Evolutionary conservation across 2,888 invertebrate species (phyloP).

Genomic region (Zaprionus lineosus): DNA sequence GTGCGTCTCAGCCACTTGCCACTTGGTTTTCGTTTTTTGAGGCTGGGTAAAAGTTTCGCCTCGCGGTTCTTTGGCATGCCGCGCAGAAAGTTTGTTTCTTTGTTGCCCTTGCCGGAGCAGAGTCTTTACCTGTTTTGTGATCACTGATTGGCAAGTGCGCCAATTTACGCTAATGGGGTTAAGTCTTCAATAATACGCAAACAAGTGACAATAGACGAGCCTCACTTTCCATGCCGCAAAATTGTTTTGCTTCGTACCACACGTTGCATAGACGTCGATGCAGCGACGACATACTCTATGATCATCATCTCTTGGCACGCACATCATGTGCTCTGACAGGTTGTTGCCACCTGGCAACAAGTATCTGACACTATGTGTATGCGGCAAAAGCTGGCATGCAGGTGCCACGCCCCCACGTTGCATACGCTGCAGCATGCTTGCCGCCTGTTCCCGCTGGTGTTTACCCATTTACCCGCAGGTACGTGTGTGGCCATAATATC

Average conservation of each 20-base stretch:
- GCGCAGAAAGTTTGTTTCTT: slow-evolving; percentile 70
- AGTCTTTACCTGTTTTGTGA: slow-evolving; percentile 58
- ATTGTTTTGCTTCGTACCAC: too few species aligned
- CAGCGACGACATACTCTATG: slow-evolving; percentile 7
- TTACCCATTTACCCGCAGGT: slow-evolving; percentile 1
- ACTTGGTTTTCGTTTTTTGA: slow-evolving; percentile 23
- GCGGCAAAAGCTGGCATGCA: slow-evolving; percentile 14
- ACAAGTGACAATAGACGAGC: slow-evolving; percentile 58
- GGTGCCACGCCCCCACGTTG: slow-evolving; percentile 7
- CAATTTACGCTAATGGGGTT: slow-evolving; percentile 78
- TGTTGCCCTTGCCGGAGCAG: slow-evolving; percentile 21
- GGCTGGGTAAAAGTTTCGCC: slow-evolving; percentile 70
- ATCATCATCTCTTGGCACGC: slow-evolving; percentile 44
- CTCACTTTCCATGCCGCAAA: slow-evolving; percentile 66
- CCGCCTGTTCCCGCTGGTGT: not conserved
- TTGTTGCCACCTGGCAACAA: slow-evolving; percentile 64
- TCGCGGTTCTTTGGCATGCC: slow-evolving; percentile 59
- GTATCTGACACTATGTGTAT: too few species aligned
- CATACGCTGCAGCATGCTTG: not conserved
- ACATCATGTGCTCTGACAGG: slow-evolving; percentile 41
- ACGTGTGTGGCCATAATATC: slow-evolving; percentile 50
- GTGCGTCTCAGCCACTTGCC: slow-evolving; percentile 42
- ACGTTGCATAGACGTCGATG: slow-evolving; percentile 34
- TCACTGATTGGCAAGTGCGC: slow-evolving; percentile 77
- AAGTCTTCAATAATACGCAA: slow-evolving; percentile 71